These are phyloP conservation scores for Uloborus plumipes DNA, from an alignment of 2,888 invertebrate species.

Conservation along the genomic window DNA sequence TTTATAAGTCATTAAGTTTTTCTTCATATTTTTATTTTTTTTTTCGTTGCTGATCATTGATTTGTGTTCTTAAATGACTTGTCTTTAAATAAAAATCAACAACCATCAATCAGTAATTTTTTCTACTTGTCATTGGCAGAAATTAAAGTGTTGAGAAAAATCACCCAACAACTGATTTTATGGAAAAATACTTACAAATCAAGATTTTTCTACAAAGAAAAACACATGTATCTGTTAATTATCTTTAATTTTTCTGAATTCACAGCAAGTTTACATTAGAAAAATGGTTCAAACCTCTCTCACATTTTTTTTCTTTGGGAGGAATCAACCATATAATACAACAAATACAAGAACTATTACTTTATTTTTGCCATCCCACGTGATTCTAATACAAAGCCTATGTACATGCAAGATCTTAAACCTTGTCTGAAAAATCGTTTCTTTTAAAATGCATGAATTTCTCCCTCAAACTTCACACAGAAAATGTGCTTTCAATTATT, in stretches of 20 bases:
- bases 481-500: slow-evolving; percentile 44
- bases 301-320: slow-evolving; percentile 31
- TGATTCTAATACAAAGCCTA: slow-evolving; percentile 65
- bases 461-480: slow-evolving; percentile 21
- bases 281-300: slow-evolving; percentile 53
- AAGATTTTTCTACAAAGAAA: not conserved
- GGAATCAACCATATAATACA: slow-evolving; percentile 44
- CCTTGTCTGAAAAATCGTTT: slow-evolving; percentile 40
- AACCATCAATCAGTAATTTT: too few species aligned
- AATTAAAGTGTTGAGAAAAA: too few species aligned
- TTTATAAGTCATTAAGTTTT: too few species aligned
- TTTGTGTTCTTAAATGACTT: too few species aligned
- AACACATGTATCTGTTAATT: slow-evolving; percentile 9
- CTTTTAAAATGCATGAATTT: slow-evolving; percentile 44
- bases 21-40: too few species aligned
- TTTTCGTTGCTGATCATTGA: too few species aligned
- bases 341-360: slow-evolving; percentile 59
- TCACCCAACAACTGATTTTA: too few species aligned
- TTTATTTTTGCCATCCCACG: slow-evolving; percentile 65
- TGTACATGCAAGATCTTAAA: slow-evolving; percentile 64
- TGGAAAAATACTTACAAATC: too few species aligned
- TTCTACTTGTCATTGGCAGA: too few species aligned
- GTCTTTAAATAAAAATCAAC: too few species aligned
- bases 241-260: slow-evolving; percentile 46
- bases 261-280: slow-evolving; percentile 62